These are phyloP conservation scores for Tupiocoris notatus DNA, from an alignment of 2,888 invertebrate genomes.

Conservation along the genomic window DNA sequence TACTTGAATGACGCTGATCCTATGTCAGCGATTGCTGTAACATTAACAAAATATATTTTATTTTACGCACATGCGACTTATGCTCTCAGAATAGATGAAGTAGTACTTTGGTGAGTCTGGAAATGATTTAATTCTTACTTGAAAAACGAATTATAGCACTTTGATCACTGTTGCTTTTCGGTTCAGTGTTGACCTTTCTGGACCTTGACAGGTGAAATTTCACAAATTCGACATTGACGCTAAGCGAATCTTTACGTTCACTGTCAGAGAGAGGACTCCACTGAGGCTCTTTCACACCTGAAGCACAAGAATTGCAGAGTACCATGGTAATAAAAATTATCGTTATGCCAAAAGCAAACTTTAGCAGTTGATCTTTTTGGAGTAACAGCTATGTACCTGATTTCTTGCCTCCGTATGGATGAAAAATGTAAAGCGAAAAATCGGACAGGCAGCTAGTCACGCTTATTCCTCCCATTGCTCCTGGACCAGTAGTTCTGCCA, in stretches of 20 bases:
- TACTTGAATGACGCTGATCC: constrained; percentile 97
- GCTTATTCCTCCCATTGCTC: constrained; percentile 81
- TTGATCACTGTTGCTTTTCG: constrained; percentile 60
- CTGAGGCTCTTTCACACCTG: constrained; percentile 68
- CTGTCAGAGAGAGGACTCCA: constrained; percentile 84
- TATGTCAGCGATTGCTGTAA: constrained; percentile 86
- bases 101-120: too few relatives aligned
- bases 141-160: constrained; percentile 90
- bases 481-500: constrained; percentile 56
- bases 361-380: too few relatives aligned
- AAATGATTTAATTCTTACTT: too few relatives aligned
- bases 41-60: too few relatives aligned
- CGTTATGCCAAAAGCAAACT: too few relatives aligned
- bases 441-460: constrained; percentile 95
- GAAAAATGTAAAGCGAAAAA: constrained; percentile 97
- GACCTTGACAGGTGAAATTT: constrained; percentile 92
- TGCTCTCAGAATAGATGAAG: too few relatives aligned
- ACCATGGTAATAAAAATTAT: background rate
- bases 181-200: constrained; percentile 77
- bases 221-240: constrained; percentile 95
- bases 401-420: constrained; percentile 94
- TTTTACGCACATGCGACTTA: background rate
- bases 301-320: background rate
- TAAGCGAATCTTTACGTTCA: constrained; percentile 91
- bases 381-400: too few relatives aligned